Evolutionary conservation across 2,888 invertebrate species (phyloP).

Genomic region (Salticus scenicus): DNA sequence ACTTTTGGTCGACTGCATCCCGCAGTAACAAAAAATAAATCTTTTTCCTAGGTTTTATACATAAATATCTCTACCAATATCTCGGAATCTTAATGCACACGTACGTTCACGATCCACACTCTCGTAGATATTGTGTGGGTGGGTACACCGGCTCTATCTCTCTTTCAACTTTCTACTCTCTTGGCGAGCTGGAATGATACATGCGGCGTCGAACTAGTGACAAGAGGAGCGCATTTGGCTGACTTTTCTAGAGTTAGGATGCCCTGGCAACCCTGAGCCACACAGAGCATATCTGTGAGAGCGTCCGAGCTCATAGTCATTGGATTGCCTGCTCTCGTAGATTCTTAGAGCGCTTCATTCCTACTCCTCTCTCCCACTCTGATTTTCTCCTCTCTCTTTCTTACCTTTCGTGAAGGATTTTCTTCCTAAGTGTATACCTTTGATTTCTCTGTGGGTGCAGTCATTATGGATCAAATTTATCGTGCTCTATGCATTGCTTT

Average conservation of each 20-base stretch:
- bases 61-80: not conserved
- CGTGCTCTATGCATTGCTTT: not conserved
- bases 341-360: not conserved
- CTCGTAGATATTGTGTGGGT: not conserved
- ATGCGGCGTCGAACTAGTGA: not conserved
- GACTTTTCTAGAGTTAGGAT: conserved; percentile 35
- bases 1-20: not conserved
- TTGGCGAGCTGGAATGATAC: not conserved
- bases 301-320: conserved; percentile 13
- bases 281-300: conserved; percentile 36
- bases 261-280: conserved; percentile 38
- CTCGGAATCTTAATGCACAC: not conserved
- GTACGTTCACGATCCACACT: not conserved
- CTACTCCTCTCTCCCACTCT: conserved; percentile 7
- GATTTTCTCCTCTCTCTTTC: conserved; percentile 1
- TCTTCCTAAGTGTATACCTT: not conserved
- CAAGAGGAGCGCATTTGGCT: conserved; percentile 34
- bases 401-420: not conserved
- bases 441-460: not conserved
- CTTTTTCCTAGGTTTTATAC: not conserved
- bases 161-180: not conserved
- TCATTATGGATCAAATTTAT: not conserved
- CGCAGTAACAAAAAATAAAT: not conserved
- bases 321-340: conserved; percentile 27
- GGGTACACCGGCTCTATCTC: not conserved